Base-by-base conservation (phyloP, 1,140 invertebrate genomes). In the Mamestra configurata region DNA sequence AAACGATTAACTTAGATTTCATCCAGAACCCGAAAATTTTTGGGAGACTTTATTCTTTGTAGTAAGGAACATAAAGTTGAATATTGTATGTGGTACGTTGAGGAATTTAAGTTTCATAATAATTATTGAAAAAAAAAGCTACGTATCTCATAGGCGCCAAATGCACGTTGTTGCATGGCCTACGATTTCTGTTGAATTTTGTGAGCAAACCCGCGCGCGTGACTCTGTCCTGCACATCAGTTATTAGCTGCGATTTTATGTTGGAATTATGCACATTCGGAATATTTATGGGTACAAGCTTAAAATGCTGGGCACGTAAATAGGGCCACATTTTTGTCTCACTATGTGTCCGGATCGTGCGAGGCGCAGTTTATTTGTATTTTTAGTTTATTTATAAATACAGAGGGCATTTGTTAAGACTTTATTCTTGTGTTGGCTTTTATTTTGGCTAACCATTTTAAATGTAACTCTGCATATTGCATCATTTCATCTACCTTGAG, bases 1-100 rank as follows among this genome's bases (percentile, higher is more conserved):
- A 89, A 91, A 85, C 89, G 91, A 92, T 92, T 93, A 93, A 93
- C 92, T 93, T 88, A 89, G 88, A 93, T 93, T 92, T 92, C 88
- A 88, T 91, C 88, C 85, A 87, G 78, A 82, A 82, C 51, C 53
- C 37, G 15, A 70, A 51, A 7, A 22, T 31, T 68, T 55, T 51
- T 70, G 75, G 13, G 11, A 22, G 83, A 81, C 83, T 81, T 84
- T 64, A 20, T 66, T 53, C 83, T 78, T 86, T 79, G 3, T 35
- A 22, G 0, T n/a, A 35, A 11, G 15, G 1, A 13, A 4, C 0
- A 80, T 72, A 89, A 77, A 76, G 80, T 82, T 46, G 46, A 79
- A 71, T 80, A 77, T 91, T 1, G 73, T 55, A 79, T 88, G 82
- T 0, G 37, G n/a, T 53, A 8, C 37, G 6, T 80, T 71, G 82